A percentile compares a stretch with the other conserved stretches of the same genome.
These are phyloP conservation scores for Clitarchus hookeri DNA, from an alignment of 2,888 invertebrate genomes.

Conservation along the genomic window DNA sequence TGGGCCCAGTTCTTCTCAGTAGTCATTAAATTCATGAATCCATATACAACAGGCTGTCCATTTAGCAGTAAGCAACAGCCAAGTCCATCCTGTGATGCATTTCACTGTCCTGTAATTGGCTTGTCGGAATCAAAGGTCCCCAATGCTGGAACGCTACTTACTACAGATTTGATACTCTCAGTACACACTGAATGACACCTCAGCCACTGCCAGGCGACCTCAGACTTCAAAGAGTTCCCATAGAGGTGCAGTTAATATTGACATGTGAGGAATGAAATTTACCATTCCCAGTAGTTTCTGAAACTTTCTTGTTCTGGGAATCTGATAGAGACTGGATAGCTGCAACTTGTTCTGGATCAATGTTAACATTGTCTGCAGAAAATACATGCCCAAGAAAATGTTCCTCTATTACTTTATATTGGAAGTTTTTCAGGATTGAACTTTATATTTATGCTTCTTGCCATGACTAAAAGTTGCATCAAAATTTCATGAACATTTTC, in stretches of 20 bases:
- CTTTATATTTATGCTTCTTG: slow-evolving; percentile 2
- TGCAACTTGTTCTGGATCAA: slow-evolving; percentile 4
- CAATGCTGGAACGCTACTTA: slow-evolving; percentile 37
- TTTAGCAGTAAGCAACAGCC: slow-evolving; percentile 46
- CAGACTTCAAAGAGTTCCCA: slow-evolving; percentile 29
- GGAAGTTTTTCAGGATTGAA: no score
- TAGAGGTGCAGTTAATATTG: slow-evolving; percentile 32
- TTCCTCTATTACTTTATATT: not conserved
- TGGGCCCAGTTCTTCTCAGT: slow-evolving; percentile 47
- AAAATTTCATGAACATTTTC: not conserved
- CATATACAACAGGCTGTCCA: slow-evolving; percentile 50
- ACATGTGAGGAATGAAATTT: slow-evolving; percentile 29
- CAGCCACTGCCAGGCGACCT: slow-evolving; percentile 17
- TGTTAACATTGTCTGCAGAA: not conserved
- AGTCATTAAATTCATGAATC: slow-evolving; percentile 49
- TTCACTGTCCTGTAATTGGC: slow-evolving; percentile 37
- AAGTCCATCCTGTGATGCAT: slow-evolving; percentile 41
- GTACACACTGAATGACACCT: slow-evolving; percentile 18
- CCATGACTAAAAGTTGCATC: slow-evolving; percentile 23
- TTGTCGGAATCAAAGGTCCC: slow-evolving; percentile 34
- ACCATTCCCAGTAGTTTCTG: slow-evolving; percentile 30
- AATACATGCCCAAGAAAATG: slow-evolving; percentile 27
- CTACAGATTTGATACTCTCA: not conserved
- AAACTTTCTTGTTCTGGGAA: slow-evolving; percentile 19
- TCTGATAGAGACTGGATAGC: not conserved